Conservation (phyloP, 2,888 invertebrate species). For the Geophilus truncorum region DNA sequence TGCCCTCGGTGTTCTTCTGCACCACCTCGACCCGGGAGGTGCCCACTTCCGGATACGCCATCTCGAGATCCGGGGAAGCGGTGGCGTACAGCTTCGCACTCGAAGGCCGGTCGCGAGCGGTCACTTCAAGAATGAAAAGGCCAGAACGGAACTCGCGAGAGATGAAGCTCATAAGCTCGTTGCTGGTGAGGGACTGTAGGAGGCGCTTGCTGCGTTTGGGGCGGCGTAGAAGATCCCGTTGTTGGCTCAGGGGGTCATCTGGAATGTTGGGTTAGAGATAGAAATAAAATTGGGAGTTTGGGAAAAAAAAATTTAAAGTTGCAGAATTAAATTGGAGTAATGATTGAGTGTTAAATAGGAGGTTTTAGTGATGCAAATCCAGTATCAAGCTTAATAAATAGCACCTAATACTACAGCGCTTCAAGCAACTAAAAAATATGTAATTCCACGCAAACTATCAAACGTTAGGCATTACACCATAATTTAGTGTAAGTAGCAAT, state of each 20-base stretch:
- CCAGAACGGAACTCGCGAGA: constrained; percentile 40
- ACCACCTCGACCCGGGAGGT: constrained; percentile 32
- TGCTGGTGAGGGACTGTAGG: constrained; percentile 35
- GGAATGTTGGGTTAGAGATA: too few species aligned
- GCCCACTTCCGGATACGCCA: constrained; percentile 40
- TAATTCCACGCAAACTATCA: too few species aligned
- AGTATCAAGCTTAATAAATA: too few species aligned
- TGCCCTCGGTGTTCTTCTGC: constrained; percentile 30
- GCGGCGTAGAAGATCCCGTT: constrained; percentile 13
- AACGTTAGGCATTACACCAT: too few species aligned
- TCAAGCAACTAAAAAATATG: too few species aligned
- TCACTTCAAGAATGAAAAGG: constrained; percentile 43
- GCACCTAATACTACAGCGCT: too few species aligned
- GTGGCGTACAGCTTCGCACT: constrained; percentile 43
- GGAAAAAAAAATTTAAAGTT: too few species aligned
- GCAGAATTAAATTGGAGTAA: too few species aligned
- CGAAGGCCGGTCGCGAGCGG: constrained; percentile 42
- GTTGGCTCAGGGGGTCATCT: constrained; percentile 29
- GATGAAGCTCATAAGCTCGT: constrained; percentile 39
- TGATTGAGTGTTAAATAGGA: too few species aligned
- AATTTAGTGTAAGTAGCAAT: too few species aligned
- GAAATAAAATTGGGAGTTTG: neutral
- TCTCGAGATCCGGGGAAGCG: constrained; percentile 40
- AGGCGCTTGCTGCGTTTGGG: constrained; percentile 32
- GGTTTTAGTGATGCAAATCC: too few species aligned